Evolutionary conservation across 2,113 vertebrate species (phyloP).

Genomic region (Coptodon bakossiorum): DNA sequence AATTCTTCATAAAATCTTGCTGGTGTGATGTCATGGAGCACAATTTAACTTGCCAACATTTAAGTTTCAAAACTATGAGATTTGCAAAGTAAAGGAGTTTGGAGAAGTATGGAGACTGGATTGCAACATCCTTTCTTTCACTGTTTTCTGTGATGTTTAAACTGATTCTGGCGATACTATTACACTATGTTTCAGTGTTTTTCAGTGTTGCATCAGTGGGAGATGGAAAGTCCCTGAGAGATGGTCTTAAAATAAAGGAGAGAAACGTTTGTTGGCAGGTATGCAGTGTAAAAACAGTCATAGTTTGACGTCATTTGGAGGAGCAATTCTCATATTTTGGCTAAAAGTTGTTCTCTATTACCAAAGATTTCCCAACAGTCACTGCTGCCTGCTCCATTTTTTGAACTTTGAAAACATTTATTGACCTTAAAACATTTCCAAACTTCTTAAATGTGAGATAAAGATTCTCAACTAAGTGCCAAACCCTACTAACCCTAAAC

Average conservation of each 20-base stretch:
- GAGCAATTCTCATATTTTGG: background rate
- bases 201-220: background rate
- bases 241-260: background rate
- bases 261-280: background rate
- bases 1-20: background rate
- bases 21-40: background rate
- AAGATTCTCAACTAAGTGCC: background rate
- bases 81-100: background rate
- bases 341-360: background rate
- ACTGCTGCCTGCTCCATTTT: background rate
- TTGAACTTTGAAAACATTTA: background rate
- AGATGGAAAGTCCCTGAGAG: background rate
- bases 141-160: background rate
- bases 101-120: background rate
- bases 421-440: background rate
- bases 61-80: background rate
- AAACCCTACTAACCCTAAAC: background rate
- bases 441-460: background rate
- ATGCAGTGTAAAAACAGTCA: background rate
- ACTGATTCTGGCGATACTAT: background rate
- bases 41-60: background rate
- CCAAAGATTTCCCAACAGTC: background rate
- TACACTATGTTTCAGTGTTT: background rate
- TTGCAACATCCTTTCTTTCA: background rate
- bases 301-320: background rate